Conservation (phyloP, 2,888 invertebrate genomes). For the Ditula angustiorana region DNA sequence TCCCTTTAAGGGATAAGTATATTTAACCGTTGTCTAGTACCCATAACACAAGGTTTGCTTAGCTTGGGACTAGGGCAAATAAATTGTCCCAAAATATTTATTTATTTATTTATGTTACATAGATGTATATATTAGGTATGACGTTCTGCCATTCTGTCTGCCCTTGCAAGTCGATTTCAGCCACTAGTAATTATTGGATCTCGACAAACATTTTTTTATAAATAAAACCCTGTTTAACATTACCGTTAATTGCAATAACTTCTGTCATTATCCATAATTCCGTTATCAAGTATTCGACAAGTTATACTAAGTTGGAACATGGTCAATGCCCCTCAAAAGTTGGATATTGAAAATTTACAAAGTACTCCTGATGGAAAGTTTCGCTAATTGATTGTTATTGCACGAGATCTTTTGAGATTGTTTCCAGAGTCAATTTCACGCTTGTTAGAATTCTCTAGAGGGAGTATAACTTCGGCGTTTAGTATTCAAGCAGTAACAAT, state of each 20-base stretch:
- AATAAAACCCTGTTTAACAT: no score
- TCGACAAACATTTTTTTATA: no score
- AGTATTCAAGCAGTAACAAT: constrained; percentile 4
- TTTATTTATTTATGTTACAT: no score
- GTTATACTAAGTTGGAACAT: neutral
- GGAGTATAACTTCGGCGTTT: neutral
- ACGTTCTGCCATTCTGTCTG: no score
- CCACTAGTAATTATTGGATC: no score
- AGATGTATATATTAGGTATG: no score
- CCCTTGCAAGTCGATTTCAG: no score
- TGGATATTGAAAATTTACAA: constrained; percentile 18
- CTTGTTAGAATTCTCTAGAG: neutral
- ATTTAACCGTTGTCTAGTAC: no score
- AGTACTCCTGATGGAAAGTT: constrained; percentile 16
- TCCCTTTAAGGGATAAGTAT: no score
- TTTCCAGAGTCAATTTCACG: constrained; percentile 17
- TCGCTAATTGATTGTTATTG: constrained; percentile 33
- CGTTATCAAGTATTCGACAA: neutral
- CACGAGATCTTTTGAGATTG: constrained; percentile 22
- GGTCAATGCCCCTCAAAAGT: constrained; percentile 14
- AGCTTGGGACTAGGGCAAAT: no score
- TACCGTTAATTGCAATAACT: neutral
- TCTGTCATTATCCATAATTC: neutral
- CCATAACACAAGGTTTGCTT: no score
- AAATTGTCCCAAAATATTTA: no score